Percentiles rank a stretch among this genome's conserved stretches.
phyloP scores from a whole-genome alignment of 2,113 vertebrate species.

The Siniperca knerii region DNA sequence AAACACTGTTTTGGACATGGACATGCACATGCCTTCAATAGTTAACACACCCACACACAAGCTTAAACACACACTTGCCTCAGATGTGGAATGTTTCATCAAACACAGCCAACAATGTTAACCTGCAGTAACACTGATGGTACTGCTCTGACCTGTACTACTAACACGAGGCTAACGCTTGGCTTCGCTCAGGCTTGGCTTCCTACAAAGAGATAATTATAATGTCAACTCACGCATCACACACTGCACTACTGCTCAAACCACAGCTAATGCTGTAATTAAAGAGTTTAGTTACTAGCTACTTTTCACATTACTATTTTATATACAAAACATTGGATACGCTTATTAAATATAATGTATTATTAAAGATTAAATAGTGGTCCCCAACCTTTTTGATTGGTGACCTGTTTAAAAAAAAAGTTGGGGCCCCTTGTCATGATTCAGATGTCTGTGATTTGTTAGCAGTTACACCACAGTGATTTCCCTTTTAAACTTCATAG shows the following conservation, averaged over 20 bases:
- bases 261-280: not conserved
- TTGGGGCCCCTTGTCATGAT: not conserved
- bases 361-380: no score
- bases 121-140: not conserved
- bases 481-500: not conserved
- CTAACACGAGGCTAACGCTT: not conserved
- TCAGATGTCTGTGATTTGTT: not conserved
- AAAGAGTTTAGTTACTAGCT: not conserved
- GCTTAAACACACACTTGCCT: constrained; percentile 25
- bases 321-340: not conserved
- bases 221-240: not conserved
- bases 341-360: not conserved
- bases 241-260: not conserved
- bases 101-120: constrained; percentile 7
- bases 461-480: not conserved
- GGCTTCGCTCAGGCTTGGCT: not conserved
- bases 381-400: not conserved
- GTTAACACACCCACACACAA: constrained; percentile 47
- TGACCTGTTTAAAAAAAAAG: not conserved
- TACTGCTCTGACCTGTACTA: constrained; percentile 2
- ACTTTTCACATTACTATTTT: not conserved
- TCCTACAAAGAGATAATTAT: constrained; percentile 11
- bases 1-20: not conserved
- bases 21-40: constrained; percentile 24
- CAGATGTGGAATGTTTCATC: constrained; percentile 40